A percentile compares a stretch with the other conserved stretches of the same genome.
These are phyloP conservation scores for Acridotheres tristis DNA, from an alignment of 2,797 vertebrate species.

Conservation along the genomic window DNA sequence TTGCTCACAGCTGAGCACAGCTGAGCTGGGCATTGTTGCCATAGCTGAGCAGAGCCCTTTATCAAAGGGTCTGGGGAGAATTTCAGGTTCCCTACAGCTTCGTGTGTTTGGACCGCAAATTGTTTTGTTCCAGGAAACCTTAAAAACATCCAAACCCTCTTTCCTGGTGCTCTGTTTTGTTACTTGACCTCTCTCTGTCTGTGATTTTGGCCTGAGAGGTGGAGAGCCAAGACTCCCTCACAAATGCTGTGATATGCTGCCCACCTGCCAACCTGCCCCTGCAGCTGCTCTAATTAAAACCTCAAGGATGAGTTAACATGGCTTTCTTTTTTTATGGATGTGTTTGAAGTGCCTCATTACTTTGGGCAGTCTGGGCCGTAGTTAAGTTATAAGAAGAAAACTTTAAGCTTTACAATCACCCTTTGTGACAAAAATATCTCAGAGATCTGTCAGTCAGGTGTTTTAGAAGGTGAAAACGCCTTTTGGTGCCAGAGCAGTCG, in stretches of 20 bases:
- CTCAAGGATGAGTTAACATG: background rate
- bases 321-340: rapidly evolving
- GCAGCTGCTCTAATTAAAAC: background rate
- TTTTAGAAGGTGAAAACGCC: background rate
- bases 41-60: background rate
- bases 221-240: background rate
- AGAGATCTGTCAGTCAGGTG: background rate
- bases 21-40: background rate
- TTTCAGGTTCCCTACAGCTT: background rate
- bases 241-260: background rate
- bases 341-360: background rate
- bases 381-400: background rate
- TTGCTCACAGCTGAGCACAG: background rate
- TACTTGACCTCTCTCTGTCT: background rate
- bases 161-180: background rate
- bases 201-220: background rate
- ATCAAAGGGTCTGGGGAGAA: background rate
- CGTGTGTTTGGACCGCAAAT: background rate
- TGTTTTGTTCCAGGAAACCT: background rate
- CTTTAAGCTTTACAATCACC: background rate
- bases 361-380: background rate
- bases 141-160: background rate
- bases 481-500: background rate
- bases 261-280: background rate
- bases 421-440: background rate